Evolutionary conservation across 2,888 invertebrate species (phyloP).

Genomic region (Arrhopalites spinosus): DNA sequence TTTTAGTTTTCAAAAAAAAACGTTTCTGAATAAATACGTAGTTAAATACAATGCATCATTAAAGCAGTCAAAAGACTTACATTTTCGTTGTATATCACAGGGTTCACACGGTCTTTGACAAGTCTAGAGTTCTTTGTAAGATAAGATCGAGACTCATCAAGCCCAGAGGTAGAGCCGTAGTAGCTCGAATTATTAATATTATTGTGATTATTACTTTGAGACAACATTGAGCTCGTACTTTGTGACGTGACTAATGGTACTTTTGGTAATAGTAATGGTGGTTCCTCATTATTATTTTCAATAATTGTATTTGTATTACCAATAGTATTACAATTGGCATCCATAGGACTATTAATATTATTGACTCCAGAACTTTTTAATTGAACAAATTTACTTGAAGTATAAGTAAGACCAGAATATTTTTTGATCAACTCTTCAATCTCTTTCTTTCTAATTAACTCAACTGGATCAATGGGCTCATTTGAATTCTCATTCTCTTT

Average conservation of each 20-base stretch:
- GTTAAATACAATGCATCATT: too few relatives aligned
- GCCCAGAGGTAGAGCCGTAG: constrained; percentile 14
- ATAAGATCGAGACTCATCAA: constrained; percentile 10
- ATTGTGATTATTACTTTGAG: constrained; percentile 18
- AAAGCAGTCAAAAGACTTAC: too few relatives aligned
- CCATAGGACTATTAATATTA: constrained; percentile 23
- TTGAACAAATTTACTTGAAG: constrained; percentile 36
- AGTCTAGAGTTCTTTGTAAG: constrained; percentile 38
- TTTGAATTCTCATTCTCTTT: constrained; percentile 61
- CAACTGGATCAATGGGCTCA: constrained; percentile 66
- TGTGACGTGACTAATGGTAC: neutral
- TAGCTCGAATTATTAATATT: constrained; percentile 31
- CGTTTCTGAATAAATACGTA: too few relatives aligned
- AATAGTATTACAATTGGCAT: neutral
- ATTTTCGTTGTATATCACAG: constrained; percentile 55
- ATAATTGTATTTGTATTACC: neutral
- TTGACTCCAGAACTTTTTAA: constrained; percentile 31
- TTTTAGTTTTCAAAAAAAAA: too few relatives aligned
- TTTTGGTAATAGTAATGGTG: constrained; percentile 8
- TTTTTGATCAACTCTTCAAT: constrained; percentile 81
- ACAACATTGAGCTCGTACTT: constrained; percentile 22
- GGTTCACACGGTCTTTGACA: constrained; percentile 44
- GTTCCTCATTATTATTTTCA: constrained; percentile 13
- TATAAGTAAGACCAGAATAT: constrained; percentile 76
- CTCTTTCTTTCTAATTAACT: constrained; percentile 79